Conservation (phyloP, 1,140 invertebrate species). For the Arion vulgaris region DNA sequence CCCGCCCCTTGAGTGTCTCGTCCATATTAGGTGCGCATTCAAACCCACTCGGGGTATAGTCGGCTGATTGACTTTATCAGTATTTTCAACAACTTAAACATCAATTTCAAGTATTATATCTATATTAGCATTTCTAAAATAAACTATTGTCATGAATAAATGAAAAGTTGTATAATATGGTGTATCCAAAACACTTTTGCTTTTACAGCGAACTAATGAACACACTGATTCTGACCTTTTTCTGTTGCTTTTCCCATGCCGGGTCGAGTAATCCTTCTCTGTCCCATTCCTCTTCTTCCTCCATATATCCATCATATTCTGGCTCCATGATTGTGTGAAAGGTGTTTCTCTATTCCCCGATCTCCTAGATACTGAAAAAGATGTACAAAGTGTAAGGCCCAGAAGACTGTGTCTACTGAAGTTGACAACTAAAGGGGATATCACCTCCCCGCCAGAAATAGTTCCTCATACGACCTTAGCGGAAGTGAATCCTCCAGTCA, state of each 20-base stretch:
- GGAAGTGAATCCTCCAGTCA: conserved; percentile 44
- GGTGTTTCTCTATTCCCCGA: conserved; percentile 44
- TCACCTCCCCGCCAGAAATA: conserved; percentile 46
- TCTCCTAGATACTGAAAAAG: conserved; percentile 44
- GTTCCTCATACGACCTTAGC: conserved; percentile 46
- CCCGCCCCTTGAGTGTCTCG: conserved; percentile 25
- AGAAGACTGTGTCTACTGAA: conserved; percentile 34
- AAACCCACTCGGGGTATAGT: conserved; percentile 9
- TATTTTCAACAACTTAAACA: too few species aligned
- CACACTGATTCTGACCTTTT: conserved; percentile 79
- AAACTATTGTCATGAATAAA: too few species aligned
- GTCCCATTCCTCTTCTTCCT: conserved; percentile 99
- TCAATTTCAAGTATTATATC: too few species aligned
- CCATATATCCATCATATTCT: conserved; percentile 86
- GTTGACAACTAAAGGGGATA: conserved; percentile 40
- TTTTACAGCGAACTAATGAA: not conserved
- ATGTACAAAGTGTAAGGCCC: conserved; percentile 36
- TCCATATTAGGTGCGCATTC: conserved; percentile 36
- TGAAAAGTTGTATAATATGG: too few species aligned
- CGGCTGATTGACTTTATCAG: too few species aligned
- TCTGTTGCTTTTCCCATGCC: conserved; percentile 99
- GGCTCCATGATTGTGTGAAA: conserved; percentile 55
- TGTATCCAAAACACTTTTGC: too few species aligned
- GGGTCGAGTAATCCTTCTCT: conserved; percentile 98
- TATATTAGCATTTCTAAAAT: not conserved